A percentile compares a stretch with the other conserved stretches of the same genome.
These are phyloP conservation scores for Molothrus ater DNA, from an alignment of 2,797 vertebrate genomes.

Conservation along the genomic window DNA sequence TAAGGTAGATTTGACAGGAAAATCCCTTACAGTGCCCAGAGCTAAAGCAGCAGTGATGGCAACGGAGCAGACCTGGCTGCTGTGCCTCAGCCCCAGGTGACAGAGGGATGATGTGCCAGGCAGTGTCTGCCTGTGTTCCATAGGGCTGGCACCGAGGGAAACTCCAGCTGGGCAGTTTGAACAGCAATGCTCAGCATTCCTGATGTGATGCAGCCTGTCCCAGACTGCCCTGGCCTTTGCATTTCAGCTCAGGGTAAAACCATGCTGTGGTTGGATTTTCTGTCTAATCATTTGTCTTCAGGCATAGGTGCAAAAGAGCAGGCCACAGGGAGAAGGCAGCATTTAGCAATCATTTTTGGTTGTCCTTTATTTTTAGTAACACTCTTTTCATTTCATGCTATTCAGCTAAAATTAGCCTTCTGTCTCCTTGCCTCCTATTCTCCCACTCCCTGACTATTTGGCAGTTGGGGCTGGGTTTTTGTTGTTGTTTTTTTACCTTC, in stretches of 20 bases:
- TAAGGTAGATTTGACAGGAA: neutral
- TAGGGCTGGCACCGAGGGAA: fast-evolving
- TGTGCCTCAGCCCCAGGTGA: neutral
- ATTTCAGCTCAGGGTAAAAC: neutral
- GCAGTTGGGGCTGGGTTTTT: neutral
- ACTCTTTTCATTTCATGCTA: neutral
- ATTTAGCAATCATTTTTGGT: neutral
- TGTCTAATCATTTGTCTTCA: neutral
- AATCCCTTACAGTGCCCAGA: neutral
- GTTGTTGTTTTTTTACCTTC: neutral
- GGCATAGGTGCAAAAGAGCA: neutral
- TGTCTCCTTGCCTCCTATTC: neutral
- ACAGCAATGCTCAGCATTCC: neutral
- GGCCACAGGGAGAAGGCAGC: fast-evolving
- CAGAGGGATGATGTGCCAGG: neutral
- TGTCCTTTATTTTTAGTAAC: neutral
- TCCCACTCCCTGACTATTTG: neutral
- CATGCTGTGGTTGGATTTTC: neutral
- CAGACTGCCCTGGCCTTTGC: neutral
- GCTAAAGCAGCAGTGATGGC: neutral
- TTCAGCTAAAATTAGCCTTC: neutral
- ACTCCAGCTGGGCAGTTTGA: neutral
- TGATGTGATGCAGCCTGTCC: neutral
- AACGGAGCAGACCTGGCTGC: neutral
- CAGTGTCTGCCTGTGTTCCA: neutral